A percentile compares a stretch with the other conserved stretches of the same genome.
Evolutionary conservation across 2,888 invertebrate genomes (phyloP).

Genomic region (Mythimna lalbum): DNA sequence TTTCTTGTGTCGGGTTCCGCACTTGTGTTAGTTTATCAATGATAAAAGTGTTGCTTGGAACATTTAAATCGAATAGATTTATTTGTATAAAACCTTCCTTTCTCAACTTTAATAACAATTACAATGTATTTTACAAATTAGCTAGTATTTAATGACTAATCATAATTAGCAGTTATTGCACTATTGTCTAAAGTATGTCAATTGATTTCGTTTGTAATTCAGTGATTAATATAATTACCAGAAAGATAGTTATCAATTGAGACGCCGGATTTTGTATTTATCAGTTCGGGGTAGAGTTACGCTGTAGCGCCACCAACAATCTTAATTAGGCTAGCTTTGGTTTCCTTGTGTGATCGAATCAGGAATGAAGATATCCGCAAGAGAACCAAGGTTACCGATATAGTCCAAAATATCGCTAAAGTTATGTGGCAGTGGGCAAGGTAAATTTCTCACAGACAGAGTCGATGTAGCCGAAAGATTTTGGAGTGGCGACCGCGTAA

Average conservation of each 20-base stretch:
- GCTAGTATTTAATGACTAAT: slow-evolving; percentile 27
- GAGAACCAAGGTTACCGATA: no score
- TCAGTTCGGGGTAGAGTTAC: slow-evolving; percentile 28
- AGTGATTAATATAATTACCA: slow-evolving; percentile 45
- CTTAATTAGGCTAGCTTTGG: slow-evolving; percentile 1
- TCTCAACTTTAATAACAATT: not conserved
- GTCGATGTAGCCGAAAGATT: no score
- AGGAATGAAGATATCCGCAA: no score
- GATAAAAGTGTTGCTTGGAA: not conserved
- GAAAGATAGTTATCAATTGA: slow-evolving; percentile 23
- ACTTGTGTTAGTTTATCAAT: not conserved
- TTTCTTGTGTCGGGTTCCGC: not conserved
- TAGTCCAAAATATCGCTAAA: no score
- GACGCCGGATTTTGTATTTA: slow-evolving; percentile 14
- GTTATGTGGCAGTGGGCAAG: no score
- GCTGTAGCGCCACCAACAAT: slow-evolving; percentile 26
- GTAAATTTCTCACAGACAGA: no score
- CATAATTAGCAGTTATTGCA: slow-evolving; percentile 4
- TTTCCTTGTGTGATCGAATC: no score
- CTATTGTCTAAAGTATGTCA: slow-evolving; percentile 1
- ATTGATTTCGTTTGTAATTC: slow-evolving; percentile 18
- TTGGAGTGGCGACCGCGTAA: no score
- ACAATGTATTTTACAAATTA: not conserved
- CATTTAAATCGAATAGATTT: not conserved
- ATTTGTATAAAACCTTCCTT: not conserved